Evolutionary conservation across 2,113 vertebrate genomes (phyloP).

Genomic region (Calonectris borealis): DNA sequence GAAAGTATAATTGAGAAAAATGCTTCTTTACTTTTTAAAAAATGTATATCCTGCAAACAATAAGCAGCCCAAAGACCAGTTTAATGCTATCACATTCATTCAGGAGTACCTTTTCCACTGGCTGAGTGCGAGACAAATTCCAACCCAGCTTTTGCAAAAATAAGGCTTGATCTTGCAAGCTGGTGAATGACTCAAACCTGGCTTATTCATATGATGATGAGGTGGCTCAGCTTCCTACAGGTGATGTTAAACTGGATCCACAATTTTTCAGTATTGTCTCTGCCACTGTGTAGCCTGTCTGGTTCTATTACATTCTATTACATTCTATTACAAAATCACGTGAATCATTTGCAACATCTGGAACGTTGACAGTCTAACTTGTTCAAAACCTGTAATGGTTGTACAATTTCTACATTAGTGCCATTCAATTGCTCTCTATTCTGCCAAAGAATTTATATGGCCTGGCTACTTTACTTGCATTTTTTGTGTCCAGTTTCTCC

Average conservation of each 20-base stretch:
- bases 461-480: not conserved
- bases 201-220: not conserved
- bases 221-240: not conserved
- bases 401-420: conserved; percentile 27
- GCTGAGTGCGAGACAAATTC: not conserved
- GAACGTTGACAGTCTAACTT: conserved; percentile 43
- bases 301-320: not conserved
- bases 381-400: conserved; percentile 39
- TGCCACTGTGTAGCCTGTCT: not conserved
- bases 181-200: not conserved
- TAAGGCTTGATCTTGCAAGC: not conserved
- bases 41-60: not conserved
- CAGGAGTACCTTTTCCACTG: not conserved
- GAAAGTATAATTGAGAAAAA: not conserved
- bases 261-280: not conserved
- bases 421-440: conserved; percentile 9
- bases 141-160: not conserved
- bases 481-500: not conserved
- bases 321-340: not conserved
- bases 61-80: not conserved
- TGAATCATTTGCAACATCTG: conserved; percentile 49
- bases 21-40: not conserved
- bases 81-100: not conserved
- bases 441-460: conserved; percentile 4
- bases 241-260: not conserved